phyloP scores from a whole-genome alignment of 2,797 vertebrate genomes.

The Sparus aurata region DNA sequence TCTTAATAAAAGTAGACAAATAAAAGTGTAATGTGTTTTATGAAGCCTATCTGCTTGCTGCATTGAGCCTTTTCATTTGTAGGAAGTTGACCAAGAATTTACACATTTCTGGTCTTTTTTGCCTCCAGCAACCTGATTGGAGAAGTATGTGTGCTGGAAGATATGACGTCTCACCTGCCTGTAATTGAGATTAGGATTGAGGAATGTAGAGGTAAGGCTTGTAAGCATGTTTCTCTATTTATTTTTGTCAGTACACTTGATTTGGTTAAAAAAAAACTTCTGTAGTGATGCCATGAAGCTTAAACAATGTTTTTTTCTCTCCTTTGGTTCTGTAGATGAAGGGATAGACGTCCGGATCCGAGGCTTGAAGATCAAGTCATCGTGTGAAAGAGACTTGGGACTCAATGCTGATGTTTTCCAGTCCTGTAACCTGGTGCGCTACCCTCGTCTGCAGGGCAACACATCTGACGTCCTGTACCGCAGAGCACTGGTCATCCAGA shows the following conservation, averaged over 20 bases:
- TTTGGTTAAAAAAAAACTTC: not conserved
- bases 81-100: not conserved
- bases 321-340: constrained; percentile 86
- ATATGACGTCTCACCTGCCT: constrained; percentile 94
- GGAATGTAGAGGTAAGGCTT: constrained; percentile 92
- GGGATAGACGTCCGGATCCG: constrained; percentile 97
- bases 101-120: not conserved
- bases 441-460: constrained; percentile 96
- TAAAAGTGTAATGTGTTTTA: not conserved
- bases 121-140: constrained; percentile 92
- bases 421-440: constrained; percentile 93
- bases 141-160: constrained; percentile 96
- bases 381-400: constrained; percentile 93
- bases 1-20: not conserved
- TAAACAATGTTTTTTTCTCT: not conserved
- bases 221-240: not conserved
- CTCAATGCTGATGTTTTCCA: constrained; percentile 97
- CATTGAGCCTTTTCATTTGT: not conserved
- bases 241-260: not conserved
- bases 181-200: constrained; percentile 96
- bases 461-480: constrained; percentile 93
- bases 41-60: not conserved
- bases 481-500: constrained; percentile 93
- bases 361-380: constrained; percentile 97
- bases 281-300: not conserved